Percentiles rank a stretch among this genome's conserved stretches.
Conservation (phyloP, 1,140 invertebrate species). For the Holcopasites calliopsidis region DNA sequence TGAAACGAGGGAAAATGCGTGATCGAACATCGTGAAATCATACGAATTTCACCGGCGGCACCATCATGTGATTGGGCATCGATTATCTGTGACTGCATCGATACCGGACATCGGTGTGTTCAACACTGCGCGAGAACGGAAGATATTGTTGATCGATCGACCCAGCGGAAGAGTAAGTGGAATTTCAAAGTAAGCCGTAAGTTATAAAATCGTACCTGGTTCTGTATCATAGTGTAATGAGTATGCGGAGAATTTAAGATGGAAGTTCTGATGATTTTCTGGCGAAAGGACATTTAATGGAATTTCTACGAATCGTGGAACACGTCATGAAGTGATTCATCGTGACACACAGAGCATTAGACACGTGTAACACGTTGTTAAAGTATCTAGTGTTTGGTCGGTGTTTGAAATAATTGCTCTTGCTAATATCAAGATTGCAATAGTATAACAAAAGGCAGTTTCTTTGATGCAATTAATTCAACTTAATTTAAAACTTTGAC, state of each 20-base stretch:
- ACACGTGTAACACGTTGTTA: slow-evolving; percentile 5
- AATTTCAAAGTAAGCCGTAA: neutral
- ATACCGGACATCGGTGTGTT: neutral
- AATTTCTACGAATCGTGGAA: neutral
- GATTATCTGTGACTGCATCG: neutral
- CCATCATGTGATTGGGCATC: slow-evolving; percentile 13
- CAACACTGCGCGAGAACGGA: neutral
- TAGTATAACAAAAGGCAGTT: no score
- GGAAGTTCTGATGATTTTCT: no score
- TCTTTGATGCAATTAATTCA: no score
- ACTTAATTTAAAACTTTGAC: no score
- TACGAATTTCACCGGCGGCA: neutral
- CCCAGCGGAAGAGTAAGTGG: neutral
- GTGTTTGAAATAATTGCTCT: neutral
- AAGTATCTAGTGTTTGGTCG: neutral
- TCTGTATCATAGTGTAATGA: no score
- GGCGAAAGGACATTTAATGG: no score
- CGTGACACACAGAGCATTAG: slow-evolving; percentile 29
- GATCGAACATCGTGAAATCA: neutral
- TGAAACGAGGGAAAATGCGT: neutral
- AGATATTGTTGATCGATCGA: neutral
- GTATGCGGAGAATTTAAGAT: no score
- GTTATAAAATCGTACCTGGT: no score
- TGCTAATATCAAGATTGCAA: no score
- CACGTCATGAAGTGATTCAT: slow-evolving; percentile 48